Evolutionary conservation across 2,888 invertebrate species (phyloP), one percentile per base, ranked within the genome.

Genomic region (Cosmia trapezina): DNA sequence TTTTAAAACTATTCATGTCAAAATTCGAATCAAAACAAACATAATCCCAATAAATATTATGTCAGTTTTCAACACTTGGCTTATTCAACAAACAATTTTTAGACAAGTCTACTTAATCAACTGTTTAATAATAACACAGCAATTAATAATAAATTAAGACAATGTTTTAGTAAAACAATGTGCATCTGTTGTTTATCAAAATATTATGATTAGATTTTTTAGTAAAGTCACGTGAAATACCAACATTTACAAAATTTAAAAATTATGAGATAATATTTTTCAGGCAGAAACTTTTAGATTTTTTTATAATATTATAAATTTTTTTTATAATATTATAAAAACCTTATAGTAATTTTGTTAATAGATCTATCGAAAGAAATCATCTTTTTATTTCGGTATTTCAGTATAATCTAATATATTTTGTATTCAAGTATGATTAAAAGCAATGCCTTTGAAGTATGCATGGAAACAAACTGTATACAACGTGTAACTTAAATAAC

Each of bases 151-250:
- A 73, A 61, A 68, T 69, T 62, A 45, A 22, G 51, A 17, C 51
- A 59, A 28, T 28, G 51, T 51, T 73, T 73, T n/a, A 37, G 8
- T 47, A 54, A 65, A 78, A 66, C 57, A 63, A 0, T 2, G 33
- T 12, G 28, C 78, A 63, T 79, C 79, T 78, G 78, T 49, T 70
- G 0, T 54, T 2, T 33, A 14, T 79, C 57, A 66, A 37, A 78
- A 49, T 61, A 57, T 68, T 61, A 33, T 64, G 51, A 17, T 33
- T n/a, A 22, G 8, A 8, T 51, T n/a, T 45, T 57, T 69, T 45
- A 1, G 45, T 14, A 12, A n/a, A 19, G 12, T 59, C n/a, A 41
- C n/a, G 49, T 49, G 9, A n/a, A 41, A 14, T 47, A 33, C 2
- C 11, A 66, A 45, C 8, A 28, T 5, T 5, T 41, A 19, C 11